phyloP scores from a whole-genome alignment of 2,113 vertebrate genomes.

The Bagarius yarrelli region DNA sequence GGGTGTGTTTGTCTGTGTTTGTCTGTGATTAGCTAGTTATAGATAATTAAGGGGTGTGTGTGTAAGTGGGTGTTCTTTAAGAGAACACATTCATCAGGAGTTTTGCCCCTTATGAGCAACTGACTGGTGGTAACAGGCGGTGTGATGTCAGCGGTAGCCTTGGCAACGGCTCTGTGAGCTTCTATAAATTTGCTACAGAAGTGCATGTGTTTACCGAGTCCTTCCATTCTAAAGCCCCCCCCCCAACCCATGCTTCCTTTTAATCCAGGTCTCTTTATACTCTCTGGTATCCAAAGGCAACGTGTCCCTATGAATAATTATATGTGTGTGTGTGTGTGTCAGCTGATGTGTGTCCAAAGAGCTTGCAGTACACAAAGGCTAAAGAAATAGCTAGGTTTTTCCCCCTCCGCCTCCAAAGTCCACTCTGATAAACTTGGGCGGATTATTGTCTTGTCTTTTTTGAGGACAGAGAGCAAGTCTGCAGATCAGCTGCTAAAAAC shows the following conservation, averaged over 20 bases:
- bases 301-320: slow-evolving; percentile 21
- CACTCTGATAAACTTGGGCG: slow-evolving; percentile 33
- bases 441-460: background rate
- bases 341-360: slow-evolving; percentile 54
- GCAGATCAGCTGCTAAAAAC: background rate
- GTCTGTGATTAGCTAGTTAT: background rate
- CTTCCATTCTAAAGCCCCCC: background rate
- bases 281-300: slow-evolving; percentile 68
- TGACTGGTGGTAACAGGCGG: slow-evolving; percentile 48
- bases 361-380: slow-evolving; percentile 43
- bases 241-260: slow-evolving; percentile 41
- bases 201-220: background rate
- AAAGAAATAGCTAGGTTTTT: slow-evolving; percentile 49
- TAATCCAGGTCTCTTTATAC: slow-evolving; percentile 65
- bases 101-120: background rate
- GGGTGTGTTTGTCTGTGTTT: background rate
- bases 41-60: background rate
- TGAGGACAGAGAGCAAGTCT: background rate
- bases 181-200: slow-evolving; percentile 54
- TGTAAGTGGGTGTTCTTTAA: background rate
- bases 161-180: slow-evolving; percentile 62
- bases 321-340: slow-evolving; percentile 52
- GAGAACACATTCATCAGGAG: too few species aligned
- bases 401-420: slow-evolving; percentile 52
- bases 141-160: slow-evolving; percentile 58